These are phyloP conservation scores for Cheilosia variabilis DNA, from an alignment of 2,888 invertebrate species.

Conservation along the genomic window DNA sequence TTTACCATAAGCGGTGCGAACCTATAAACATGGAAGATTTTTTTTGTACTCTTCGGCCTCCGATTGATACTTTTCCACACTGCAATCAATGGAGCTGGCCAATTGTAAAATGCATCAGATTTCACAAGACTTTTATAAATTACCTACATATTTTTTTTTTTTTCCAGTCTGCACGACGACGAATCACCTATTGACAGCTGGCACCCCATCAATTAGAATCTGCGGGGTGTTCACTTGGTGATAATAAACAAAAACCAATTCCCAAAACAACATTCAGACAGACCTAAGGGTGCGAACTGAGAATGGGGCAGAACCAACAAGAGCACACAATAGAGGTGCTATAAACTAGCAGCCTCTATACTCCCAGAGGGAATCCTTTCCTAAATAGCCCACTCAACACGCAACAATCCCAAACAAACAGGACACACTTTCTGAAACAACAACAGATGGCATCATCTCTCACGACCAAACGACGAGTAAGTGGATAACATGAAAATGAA, in stretches of 20 bases:
- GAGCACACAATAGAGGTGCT: conserved; percentile 36
- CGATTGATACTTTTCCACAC: no score
- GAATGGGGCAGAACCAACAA: not conserved
- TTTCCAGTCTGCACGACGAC: not conserved
- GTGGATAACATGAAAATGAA: conserved; percentile 53
- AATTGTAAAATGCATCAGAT: conserved; percentile 1
- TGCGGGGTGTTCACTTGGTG: conserved; percentile 12
- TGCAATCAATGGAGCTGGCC: not conserved
- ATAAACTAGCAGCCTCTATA: conserved; percentile 17
- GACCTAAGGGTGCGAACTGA: not conserved
- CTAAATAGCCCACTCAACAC: conserved; percentile 6
- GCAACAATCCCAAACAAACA: conserved; percentile 11
- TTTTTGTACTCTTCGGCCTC: no score
- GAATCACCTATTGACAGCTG: conserved; percentile 54
- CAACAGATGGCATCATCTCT: conserved; percentile 64
- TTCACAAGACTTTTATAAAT: conserved; percentile 28
- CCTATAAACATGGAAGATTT: no score
- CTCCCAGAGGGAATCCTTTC: conserved; percentile 31
- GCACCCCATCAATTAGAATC: conserved; percentile 49
- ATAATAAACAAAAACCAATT: conserved; percentile 32
- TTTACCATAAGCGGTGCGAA: no score
- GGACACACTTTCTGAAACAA: conserved; percentile 46
- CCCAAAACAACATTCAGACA: not conserved
- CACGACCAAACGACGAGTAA: conserved; percentile 32
- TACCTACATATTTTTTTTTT: conserved; percentile 10